phyloP scores from a whole-genome alignment of 2,797 vertebrate genomes.

The Karalla daura region DNA sequence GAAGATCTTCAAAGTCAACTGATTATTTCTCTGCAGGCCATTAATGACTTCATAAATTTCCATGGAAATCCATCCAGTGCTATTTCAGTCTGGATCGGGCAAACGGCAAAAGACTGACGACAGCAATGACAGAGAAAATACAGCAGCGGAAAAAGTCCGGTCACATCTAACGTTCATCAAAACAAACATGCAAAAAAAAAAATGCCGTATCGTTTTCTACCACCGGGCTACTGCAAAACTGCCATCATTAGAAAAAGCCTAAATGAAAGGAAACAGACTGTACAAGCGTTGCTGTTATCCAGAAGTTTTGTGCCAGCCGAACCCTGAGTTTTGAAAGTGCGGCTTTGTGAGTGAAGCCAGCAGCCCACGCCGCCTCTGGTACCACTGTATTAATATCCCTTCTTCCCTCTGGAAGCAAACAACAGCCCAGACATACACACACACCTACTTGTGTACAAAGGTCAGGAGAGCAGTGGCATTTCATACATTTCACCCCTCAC shows the following conservation, averaged over 20 bases:
- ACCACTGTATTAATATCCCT: constrained; percentile 14
- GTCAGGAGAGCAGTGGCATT: constrained; percentile 37
- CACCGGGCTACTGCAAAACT: neutral
- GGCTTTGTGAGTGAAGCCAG: constrained; percentile 7
- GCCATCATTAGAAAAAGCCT: constrained; percentile 1
- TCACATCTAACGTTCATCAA: neutral
- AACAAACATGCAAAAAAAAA: constrained; percentile 3
- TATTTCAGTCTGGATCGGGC: neutral
- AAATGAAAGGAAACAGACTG: constrained; percentile 6
- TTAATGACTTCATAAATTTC: neutral
- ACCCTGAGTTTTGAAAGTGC: constrained; percentile 23
- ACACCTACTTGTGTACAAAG: constrained; percentile 45
- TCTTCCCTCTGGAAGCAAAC: constrained; percentile 22
- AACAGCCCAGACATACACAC: constrained; percentile 32
- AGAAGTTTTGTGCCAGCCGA: constrained; percentile 12
- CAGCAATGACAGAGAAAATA: neutral
- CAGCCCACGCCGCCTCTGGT: constrained; percentile 27
- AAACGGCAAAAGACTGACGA: neutral
- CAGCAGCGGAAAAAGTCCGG: neutral
- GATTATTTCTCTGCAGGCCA: neutral
- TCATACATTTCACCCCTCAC: constrained; percentile 41
- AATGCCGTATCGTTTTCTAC: neutral
- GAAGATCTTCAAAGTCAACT: neutral
- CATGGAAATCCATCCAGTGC: neutral
- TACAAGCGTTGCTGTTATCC: neutral